These are phyloP conservation scores for Calameuta idolon DNA, from an alignment of 2,888 invertebrate genomes.

Conservation along the genomic window DNA sequence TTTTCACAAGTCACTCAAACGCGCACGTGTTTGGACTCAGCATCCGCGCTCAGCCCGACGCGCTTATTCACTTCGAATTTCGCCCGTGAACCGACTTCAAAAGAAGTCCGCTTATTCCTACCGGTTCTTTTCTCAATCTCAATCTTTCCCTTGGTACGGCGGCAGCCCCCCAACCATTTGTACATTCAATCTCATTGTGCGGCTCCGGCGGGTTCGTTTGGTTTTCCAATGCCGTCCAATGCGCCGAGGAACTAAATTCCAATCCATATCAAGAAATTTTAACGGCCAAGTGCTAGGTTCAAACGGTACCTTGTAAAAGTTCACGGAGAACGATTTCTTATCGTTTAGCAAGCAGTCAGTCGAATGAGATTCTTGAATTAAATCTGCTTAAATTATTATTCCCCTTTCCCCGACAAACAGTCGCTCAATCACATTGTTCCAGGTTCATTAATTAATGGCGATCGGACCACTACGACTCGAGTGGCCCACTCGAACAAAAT, in stretches of 20 bases:
- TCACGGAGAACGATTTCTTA: not conserved
- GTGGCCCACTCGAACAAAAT: not conserved
- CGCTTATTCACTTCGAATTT: not conserved
- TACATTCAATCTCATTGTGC: not conserved
- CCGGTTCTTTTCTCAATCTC: not conserved
- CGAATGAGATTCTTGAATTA: not conserved
- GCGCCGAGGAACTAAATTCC: not conserved
- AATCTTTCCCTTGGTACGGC: not conserved
- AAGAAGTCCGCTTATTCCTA: not conserved
- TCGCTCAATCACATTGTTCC: not conserved
- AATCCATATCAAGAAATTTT: not conserved
- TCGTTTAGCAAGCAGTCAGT: not conserved
- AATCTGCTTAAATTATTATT: not conserved
- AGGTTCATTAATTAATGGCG: not conserved
- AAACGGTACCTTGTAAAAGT: not conserved
- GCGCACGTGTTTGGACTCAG: not conserved
- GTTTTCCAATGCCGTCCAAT: not conserved
- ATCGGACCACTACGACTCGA: not conserved
- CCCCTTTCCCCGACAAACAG: not conserved
- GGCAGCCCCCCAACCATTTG: not conserved
- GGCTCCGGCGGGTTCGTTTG: not conserved
- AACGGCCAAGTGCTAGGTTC: not conserved
- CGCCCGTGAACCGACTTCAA: not conserved
- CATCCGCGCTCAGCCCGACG: not conserved
- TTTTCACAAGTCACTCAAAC: conserved; percentile 37